Evolutionary conservation across 2,888 invertebrate species (phyloP).

Genomic region (Erebia ligea): DNA sequence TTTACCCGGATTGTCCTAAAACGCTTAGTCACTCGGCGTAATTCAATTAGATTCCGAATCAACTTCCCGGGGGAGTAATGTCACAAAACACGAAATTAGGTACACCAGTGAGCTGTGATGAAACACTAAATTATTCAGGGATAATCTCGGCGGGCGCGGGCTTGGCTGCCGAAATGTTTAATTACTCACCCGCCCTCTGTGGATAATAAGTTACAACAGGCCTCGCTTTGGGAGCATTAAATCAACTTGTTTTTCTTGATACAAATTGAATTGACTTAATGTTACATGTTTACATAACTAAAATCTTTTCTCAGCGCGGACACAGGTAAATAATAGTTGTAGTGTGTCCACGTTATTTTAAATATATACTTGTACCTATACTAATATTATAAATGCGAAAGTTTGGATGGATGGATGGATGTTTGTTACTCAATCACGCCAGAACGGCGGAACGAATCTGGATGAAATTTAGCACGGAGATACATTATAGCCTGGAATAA

Average conservation of each 20-base stretch:
- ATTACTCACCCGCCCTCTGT: conserved; percentile 8
- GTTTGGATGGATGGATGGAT: too few species aligned
- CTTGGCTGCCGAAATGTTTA: conserved; percentile 20
- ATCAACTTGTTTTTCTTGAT: background rate
- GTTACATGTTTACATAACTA: too few species aligned
- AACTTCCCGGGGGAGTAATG: conserved; percentile 12
- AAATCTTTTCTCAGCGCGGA: too few species aligned
- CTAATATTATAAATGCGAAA: too few species aligned
- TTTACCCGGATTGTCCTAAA: background rate
- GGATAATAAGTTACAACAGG: conserved; percentile 5
- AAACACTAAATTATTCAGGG: conserved; percentile 35
- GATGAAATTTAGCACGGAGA: too few species aligned
- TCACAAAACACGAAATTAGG: conserved; percentile 24
- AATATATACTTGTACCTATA: too few species aligned
- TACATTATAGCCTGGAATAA: too few species aligned
- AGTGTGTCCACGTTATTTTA: too few species aligned
- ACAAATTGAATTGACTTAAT: too few species aligned
- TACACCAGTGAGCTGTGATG: conserved; percentile 30
- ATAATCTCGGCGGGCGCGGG: conserved; percentile 23
- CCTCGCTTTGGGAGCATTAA: background rate
- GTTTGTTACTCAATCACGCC: too few species aligned
- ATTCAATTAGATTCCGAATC: conserved; percentile 20
- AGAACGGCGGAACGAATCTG: too few species aligned
- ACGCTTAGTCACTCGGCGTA: conserved; percentile 15
- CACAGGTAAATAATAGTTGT: too few species aligned